Percentiles rank a stretch among this genome's conserved stretches.
phyloP scores from a whole-genome alignment of 2,888 invertebrate species.

The Melieria picta region DNA sequence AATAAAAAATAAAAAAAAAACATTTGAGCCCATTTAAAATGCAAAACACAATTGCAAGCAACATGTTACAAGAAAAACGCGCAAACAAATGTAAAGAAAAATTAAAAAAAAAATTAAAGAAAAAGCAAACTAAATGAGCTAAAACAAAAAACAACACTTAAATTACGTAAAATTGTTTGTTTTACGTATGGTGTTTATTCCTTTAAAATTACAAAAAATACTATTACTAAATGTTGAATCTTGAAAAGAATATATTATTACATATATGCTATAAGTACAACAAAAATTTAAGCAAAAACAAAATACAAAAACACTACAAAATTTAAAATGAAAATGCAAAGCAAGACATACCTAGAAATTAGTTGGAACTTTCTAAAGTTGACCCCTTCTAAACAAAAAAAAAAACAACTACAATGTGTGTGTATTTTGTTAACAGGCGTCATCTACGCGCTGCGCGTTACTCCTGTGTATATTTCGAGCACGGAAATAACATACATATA shows the following conservation, averaged over 20 bases:
- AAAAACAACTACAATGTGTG: too few relatives aligned
- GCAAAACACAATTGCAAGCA: too few relatives aligned
- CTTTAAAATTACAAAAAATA: constrained; percentile 12
- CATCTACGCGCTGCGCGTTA: too few relatives aligned
- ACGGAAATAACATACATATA: background rate
- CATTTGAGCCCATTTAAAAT: background rate
- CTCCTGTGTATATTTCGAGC: too few relatives aligned
- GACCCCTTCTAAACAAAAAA: too few relatives aligned
- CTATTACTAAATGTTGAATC: constrained; percentile 25
- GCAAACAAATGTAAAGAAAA: background rate
- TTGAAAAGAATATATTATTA: constrained; percentile 13
- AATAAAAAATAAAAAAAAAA: background rate
- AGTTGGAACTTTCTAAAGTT: too few relatives aligned
- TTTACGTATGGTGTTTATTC: constrained; percentile 9
- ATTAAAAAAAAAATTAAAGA: background rate
- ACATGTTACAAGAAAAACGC: background rate
- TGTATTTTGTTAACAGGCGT: too few relatives aligned
- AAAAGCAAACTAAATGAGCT: constrained; percentile 18
- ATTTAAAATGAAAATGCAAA: too few relatives aligned
- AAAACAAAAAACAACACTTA: background rate
- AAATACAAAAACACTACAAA: too few relatives aligned
- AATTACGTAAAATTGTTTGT: background rate
- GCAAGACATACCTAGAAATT: too few relatives aligned
- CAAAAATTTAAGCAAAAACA: too few relatives aligned
- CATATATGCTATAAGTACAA: too few relatives aligned